Evolutionary conservation across 2,113 vertebrate species (phyloP), one percentile per base, ranked within the genome.

Genomic region (Microcebus murinus): DNA sequence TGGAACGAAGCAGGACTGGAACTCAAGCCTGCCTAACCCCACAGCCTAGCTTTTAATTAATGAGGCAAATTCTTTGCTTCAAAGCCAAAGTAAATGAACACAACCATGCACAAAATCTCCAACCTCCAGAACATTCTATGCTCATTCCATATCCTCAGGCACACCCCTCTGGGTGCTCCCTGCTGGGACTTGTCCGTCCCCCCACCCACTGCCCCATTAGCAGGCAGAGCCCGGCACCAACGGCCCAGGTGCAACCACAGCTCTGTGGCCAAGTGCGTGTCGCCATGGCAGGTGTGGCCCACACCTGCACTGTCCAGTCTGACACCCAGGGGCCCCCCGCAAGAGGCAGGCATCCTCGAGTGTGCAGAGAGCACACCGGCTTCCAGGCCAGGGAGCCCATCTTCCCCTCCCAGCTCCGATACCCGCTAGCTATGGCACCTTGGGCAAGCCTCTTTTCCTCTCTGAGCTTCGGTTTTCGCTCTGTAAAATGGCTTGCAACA

Each of bases 81-180:
- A 48, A 87, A 90, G 52, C 50, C 39, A 42, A 76, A 83, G 68
- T 25, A 77, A 79, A 67, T 4, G 25, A 55, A 45, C 42, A 9
- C 3, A 71, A 57, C 36, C 9, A 39, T 14, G 48, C 48, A 23
- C 1, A 10, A 3, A 34, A 45, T 17, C 63, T 34, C 48, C 36
- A 55, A 34, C 27, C 34, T 61, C 23, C 5, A 3, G 52, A 80
- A 70, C 0, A 6, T 42, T 27, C 12, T 1, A 13, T 50, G 70
- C 52, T 87, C n/a, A 23, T 7, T 17, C 29, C 63, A 31, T 65
- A 14, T 14, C 14, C 57, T 34, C 3, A 6, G 0, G n/a, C 34
- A 0, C 14, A 1, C 2, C 12, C 14, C 25, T 34, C 63, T 4
- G 12, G 15, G 70, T 1, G 3, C 12, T 36, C 12, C 50, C 50